Percentiles rank a stretch among this genome's conserved stretches.
These are phyloP conservation scores for Smittia sp. DNA, from an alignment of 2,888 invertebrate species.

Conservation along the genomic window DNA sequence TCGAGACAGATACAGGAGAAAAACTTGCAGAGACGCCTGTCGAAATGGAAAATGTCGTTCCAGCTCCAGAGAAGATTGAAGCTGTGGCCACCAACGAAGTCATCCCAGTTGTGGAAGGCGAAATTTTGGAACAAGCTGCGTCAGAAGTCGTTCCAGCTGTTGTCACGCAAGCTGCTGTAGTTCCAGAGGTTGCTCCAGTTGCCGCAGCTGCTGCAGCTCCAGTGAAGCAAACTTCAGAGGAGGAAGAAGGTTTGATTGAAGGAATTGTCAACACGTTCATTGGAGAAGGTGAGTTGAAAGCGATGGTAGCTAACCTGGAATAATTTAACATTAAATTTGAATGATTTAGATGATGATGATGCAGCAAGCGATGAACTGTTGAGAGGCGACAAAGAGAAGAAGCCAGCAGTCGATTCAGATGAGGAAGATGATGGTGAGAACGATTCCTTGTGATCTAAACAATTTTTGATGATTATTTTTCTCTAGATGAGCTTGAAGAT, in stretches of 20 bases:
- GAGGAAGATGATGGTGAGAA: conserved; percentile 32
- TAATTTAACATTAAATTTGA: not conserved
- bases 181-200: not conserved
- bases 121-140: not conserved
- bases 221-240: conserved; percentile 26
- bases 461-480: not conserved
- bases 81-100: not conserved
- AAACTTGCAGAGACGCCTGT: not conserved
- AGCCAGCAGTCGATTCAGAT: not conserved
- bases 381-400: conserved; percentile 19
- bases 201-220: not conserved
- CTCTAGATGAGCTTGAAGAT: conserved; percentile 22
- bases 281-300: conserved; percentile 15
- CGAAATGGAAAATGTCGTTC: not conserved
- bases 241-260: conserved; percentile 31
- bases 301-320: not conserved
- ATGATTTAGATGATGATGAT: conserved; percentile 32
- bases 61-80: conserved; percentile 16
- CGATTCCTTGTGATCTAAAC: not conserved
- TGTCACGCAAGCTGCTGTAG: not conserved
- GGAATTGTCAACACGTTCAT: conserved; percentile 32
- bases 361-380: conserved; percentile 32
- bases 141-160: not conserved
- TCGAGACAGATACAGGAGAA: conserved; percentile 1
- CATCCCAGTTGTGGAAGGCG: not conserved